Evolutionary conservation across 2,113 vertebrate species (phyloP).

Genomic region (Syrrhaptes paradoxus): DNA sequence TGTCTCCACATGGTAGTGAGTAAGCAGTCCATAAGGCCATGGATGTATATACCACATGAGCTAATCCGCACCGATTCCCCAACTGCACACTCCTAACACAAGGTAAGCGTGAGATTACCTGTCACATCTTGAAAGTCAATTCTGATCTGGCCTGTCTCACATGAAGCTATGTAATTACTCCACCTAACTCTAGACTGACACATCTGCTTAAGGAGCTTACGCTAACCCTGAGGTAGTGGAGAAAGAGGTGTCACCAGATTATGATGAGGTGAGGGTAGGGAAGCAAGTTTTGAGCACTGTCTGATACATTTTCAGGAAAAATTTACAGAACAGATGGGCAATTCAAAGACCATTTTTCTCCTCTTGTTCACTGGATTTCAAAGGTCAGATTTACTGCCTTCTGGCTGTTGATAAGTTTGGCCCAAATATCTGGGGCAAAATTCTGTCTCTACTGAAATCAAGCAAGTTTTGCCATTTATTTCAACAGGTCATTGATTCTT

Average conservation of each 20-base stretch:
- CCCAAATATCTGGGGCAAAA: background rate
- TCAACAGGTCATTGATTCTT: background rate
- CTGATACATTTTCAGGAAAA: background rate
- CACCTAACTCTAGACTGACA: background rate
- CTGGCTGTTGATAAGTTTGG: background rate
- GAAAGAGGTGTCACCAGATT: background rate
- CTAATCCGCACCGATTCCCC: background rate
- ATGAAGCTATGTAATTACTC: background rate
- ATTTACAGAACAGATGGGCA: background rate
- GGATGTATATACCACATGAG: rapidly evolving
- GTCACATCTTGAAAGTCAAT: background rate
- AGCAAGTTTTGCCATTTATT: background rate
- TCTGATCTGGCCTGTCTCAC: background rate
- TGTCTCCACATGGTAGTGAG: background rate
- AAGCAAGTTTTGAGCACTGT: background rate
- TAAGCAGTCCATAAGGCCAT: background rate
- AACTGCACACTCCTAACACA: background rate
- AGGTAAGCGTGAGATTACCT: background rate
- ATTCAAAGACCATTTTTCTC: background rate
- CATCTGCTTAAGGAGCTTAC: background rate
- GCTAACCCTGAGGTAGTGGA: background rate
- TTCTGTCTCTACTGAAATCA: background rate
- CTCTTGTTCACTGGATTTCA: background rate
- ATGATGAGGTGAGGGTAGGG: rapidly evolving
- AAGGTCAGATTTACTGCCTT: background rate